Conservation (phyloP, 37 sponge, comb jelly and placozoan genomes). For the Crambe crambe region DNA sequence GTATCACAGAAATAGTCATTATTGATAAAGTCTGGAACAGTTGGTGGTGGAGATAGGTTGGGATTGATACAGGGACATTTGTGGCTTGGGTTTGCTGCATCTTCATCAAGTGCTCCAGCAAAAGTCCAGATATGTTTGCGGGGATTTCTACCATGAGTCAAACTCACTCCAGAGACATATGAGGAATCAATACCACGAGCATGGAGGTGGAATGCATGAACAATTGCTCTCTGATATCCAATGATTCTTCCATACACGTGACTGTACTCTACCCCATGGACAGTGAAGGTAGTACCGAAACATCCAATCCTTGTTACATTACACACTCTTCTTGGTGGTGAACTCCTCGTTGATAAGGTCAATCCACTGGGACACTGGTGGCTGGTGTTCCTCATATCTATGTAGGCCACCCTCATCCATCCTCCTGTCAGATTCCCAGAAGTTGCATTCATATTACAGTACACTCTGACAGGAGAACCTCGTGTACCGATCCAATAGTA, state of each 20-base stretch:
- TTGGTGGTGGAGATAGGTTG: background rate
- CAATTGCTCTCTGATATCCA: constrained; percentile 9
- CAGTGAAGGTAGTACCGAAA: background rate
- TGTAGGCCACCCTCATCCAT: too few species aligned
- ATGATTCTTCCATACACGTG: constrained; percentile 36
- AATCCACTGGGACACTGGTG: constrained; percentile 3
- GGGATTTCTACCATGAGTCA: constrained; percentile 32
- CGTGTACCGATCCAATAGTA: background rate
- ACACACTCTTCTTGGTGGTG: background rate
- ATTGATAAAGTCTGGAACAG: constrained; percentile 5
- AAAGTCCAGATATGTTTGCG: constrained; percentile 49
- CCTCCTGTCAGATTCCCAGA: too few species aligned
- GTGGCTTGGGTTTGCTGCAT: background rate
- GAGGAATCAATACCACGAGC: background rate
- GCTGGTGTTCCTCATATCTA: constrained; percentile 12
- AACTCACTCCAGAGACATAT: constrained; percentile 40
- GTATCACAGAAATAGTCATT: constrained; percentile 48
- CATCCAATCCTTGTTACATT: background rate
- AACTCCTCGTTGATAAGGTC: background rate
- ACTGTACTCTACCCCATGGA: background rate
- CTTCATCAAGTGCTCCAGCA: constrained; percentile 5
- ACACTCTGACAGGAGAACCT: background rate
- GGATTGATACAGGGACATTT: constrained; percentile 14
- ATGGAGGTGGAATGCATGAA: constrained; percentile 1
- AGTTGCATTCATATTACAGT: too few species aligned